Evolutionary conservation across 2,888 invertebrate species (phyloP), one percentile per base, ranked within the genome.

Genomic region (Drosophila nigricruria): DNA sequence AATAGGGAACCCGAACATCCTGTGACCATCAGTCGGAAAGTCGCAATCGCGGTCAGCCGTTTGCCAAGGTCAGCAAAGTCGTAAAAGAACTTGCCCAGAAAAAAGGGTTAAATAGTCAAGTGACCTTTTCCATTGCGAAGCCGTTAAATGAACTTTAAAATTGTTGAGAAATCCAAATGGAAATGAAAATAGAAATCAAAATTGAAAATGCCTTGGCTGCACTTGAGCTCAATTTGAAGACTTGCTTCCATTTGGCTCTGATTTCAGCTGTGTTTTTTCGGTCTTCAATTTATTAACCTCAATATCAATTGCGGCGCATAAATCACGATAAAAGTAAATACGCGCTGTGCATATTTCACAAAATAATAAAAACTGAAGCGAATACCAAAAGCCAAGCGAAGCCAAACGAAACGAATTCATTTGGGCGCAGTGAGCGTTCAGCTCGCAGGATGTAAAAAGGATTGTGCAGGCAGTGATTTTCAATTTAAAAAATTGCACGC

Each of bases 401-500:
- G 50, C 68, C 52, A 73, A 77, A 74, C 66, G 81, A 79, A 80
- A 78, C 80, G 76, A 82, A 87, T 84, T 87, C 83, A 84, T 82
- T 84, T 84, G 80, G 76, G 54, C 67, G 64, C 71, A 73, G 73
- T 56, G 57, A 65, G 59, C 59, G 53, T 58, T 75, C 42, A 67
- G 72, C 77, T 74, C 63, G 38, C 68, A 87, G 88, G 83, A 84
- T 80, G 80, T 82, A 73, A 83, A 82, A 86, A 86, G 88, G 86
- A 88, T 88, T 85, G 82, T 72, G 74, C 77, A 71, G 70, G 82
- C 84, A 83, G 88, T 88, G 86, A 86, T 88, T 87, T 88, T 89
- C 87, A 84, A 87, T 87, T 88, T 88, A 77, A 80, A 87, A 88
- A 87, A 88, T 88, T 86, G 89, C 89, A 88, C 86, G 86, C 87